Base-by-base conservation (phyloP, 2,797 vertebrate species). In the Peromyscus eremicus region DNA sequence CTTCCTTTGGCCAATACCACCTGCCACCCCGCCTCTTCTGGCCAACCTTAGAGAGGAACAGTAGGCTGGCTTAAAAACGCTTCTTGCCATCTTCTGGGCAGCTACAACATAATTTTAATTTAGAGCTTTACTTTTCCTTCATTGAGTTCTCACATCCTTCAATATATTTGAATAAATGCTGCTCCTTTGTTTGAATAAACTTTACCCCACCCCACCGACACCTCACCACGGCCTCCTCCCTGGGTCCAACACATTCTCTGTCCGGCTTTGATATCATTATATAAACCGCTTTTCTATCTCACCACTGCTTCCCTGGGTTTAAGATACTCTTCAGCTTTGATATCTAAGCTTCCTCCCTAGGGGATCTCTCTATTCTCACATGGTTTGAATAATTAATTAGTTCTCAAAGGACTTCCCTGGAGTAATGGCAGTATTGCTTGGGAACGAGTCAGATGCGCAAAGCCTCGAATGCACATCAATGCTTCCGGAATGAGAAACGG, bases 341-440 rank as follows among this genome's bases (percentile, higher is more conserved):
- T 46, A 88, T 11, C 46, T 64, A 89, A 52, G 17, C 40, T 66
- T 71, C 16, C 23, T 66, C 43, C 34, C 12, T 52, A 46, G 11
- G 32, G 57, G 19, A 85, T 25, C 76, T 52, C 55, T 49, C 71
- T 91, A 52, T 10, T 87, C 68, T 92, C 40, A 71, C 19, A n/a
- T 32, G 57, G 49, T 89, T 94, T 92, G 52, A 94, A 57, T 6
- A 83, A 81, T 27, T 14, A 90, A 95, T 40, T 87, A 66, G 32
- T 79, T 68, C 43, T 80, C 71, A 55, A 93, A 94, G 37, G 37
- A n/a, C 34, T 32, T 82, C 77, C 32, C 8, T 0, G 49, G 11
- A 92, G 32, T 25, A 84, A 16, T 64, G 93, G 14, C n/a, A 40
- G 34, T 27, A 87, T 92, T 91, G 77, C 37, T 68, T 77, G 40